Percentiles rank a stretch among this genome's conserved stretches.
Conservation (phyloP, 2,113 vertebrate species). For the Lycaon pictus region DNA sequence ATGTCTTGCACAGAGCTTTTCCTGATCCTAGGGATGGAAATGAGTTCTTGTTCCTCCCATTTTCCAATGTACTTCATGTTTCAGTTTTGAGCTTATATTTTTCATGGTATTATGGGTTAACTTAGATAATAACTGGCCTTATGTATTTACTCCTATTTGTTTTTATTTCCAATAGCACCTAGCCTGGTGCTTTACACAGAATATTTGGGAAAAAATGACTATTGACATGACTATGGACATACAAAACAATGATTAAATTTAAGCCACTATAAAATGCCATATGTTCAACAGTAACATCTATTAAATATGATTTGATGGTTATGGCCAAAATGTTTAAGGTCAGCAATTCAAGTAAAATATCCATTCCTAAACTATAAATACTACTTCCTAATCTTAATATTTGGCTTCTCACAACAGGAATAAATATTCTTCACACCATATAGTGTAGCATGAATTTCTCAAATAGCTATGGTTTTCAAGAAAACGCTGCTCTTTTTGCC, state of each 20-base stretch:
- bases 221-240: background rate
- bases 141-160: background rate
- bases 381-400: background rate
- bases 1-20: background rate
- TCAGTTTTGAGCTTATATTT: background rate
- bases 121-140: background rate
- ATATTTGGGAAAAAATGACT: background rate
- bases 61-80: background rate
- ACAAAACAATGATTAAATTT: background rate
- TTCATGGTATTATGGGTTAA: background rate
- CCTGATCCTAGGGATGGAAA: background rate
- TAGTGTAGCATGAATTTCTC: background rate
- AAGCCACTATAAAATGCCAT: background rate
- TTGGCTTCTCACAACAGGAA: background rate
- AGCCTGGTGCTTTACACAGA: background rate
- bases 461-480: background rate
- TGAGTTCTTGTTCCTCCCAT: background rate
- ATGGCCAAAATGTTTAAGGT: background rate
- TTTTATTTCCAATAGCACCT: background rate
- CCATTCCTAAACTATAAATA: background rate
- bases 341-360: background rate
- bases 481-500: background rate
- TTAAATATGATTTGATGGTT: background rate
- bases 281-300: background rate
- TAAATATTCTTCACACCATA: background rate